Base-by-base conservation (phyloP, 1,140 invertebrate genomes). In the Pristionchus pacificus region DNA sequence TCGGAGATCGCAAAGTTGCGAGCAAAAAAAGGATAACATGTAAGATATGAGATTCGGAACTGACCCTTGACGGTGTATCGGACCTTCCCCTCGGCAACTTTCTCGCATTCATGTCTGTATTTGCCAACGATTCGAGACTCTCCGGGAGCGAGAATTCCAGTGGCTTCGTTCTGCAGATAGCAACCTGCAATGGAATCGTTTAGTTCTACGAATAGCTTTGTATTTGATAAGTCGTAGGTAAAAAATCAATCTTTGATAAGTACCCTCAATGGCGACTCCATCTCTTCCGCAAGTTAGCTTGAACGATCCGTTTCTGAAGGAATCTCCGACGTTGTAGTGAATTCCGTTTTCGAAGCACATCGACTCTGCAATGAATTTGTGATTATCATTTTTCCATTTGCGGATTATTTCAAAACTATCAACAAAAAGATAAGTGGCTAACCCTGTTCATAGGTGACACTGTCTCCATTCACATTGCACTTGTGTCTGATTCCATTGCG, bases 401-500 rank as follows among this genome's bases (percentile, higher is more conserved):
- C 66, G 29, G 49, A 10, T 68, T 15, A 68, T 15, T 10, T 6
- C n/a, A 10, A 28, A 30, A 6, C n/a, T 19, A 66, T 55, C 1
- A 60, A n/a, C n/a, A n/a, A n/a, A n/a, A n/a, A n/a, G n/a, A n/a
- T n/a, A n/a, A n/a, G n/a, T n/a, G n/a, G n/a, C 73, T 59, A 32
- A 84, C 82, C 64, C 64, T 82, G 80, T 71, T 82, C 83, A 70
- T 82, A 82, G 25, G 80, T 77, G 10, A 83, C 82, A 32, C 72
- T 77, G 29, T 84, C 78, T 27, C 82, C 80, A 29, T 78, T 79
- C n/a, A 83, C 76, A 28, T 71, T 70, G 60, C 80, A 82, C 59
- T 70, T 69, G 64, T 82, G 80, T 38, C 77, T 65, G 25, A 79
- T 75, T 60, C 80, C 80, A 63, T 81, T 74, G 13, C 71, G 62